phyloP scores from a whole-genome alignment of 1,140 invertebrate genomes.

The Drosophila simulans region DNA sequence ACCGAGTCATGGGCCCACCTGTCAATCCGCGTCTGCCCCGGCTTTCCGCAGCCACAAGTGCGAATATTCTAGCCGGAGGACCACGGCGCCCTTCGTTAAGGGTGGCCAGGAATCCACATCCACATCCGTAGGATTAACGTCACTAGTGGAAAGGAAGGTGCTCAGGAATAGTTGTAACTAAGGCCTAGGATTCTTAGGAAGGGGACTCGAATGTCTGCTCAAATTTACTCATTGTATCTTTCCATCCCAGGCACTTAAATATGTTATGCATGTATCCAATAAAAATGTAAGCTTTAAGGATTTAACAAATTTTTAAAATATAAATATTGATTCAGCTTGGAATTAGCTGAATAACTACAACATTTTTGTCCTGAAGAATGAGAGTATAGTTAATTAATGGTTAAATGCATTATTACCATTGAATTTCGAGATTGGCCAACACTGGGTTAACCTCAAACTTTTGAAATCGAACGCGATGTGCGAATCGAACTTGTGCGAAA shows the following conservation, averaged over 20 bases:
- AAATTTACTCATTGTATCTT: constrained; percentile 27
- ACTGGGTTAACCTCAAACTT: no score
- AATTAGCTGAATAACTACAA: no score
- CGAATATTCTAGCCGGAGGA: constrained; percentile 11
- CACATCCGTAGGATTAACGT: constrained; percentile 33
- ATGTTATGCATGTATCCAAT: constrained; percentile 3
- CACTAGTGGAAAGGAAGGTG: constrained; percentile 22
- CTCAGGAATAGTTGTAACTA: constrained; percentile 69
- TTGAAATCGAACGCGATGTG: no score
- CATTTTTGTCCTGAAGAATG: no score
- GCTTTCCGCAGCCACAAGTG: constrained; percentile 31
- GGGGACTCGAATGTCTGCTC: constrained; percentile 26
- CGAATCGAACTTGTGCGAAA: no score
- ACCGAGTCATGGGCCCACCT: constrained; percentile 79
- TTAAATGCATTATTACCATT: not conserved
- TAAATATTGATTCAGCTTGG: not conserved
- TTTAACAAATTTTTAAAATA: not conserved
- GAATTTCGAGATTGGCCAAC: not conserved
- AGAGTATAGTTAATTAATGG: no score
- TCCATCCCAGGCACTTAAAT: not conserved
- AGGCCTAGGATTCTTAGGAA: constrained; percentile 29
- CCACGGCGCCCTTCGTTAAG: constrained; percentile 58
- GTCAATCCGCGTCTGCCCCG: constrained; percentile 80
- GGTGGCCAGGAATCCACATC: constrained; percentile 54
- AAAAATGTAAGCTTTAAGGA: constrained; percentile 6